Evolutionary conservation across 2,797 vertebrate species (phyloP).

Genomic region (Chloroceryle inda): DNA sequence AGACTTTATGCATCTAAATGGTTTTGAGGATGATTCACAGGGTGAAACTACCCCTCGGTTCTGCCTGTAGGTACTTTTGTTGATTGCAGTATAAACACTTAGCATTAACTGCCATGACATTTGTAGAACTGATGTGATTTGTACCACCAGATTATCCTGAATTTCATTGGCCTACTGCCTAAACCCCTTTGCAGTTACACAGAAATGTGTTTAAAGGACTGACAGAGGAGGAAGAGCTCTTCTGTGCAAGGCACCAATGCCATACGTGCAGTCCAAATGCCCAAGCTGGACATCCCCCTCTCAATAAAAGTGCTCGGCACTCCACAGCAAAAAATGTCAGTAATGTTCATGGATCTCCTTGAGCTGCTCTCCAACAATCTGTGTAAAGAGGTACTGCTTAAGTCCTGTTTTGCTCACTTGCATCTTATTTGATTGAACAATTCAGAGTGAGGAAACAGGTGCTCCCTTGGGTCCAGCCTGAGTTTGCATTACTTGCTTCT

Average conservation of each 20-base stretch:
- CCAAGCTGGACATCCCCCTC: accelerated
- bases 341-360: background rate
- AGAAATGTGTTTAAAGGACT: background rate
- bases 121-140: background rate
- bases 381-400: background rate
- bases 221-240: background rate
- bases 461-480: background rate
- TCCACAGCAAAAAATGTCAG: background rate
- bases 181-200: background rate
- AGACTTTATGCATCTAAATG: background rate
- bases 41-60: background rate
- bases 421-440: background rate
- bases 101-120: background rate
- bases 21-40: background rate
- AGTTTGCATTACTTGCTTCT: background rate
- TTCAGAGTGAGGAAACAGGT: background rate
- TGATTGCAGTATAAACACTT: background rate
- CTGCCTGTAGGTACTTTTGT: background rate
- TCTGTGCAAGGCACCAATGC: background rate
- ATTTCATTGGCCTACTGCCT: background rate
- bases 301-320: background rate
- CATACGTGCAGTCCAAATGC: background rate
- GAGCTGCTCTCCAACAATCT: background rate
- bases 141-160: background rate
- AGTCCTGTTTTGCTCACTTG: background rate